Percentiles rank a stretch among this genome's conserved stretches.
These are phyloP conservation scores for Siniperca obscura DNA, from an alignment of 2,797 vertebrate genomes.

Conservation along the genomic window DNA sequence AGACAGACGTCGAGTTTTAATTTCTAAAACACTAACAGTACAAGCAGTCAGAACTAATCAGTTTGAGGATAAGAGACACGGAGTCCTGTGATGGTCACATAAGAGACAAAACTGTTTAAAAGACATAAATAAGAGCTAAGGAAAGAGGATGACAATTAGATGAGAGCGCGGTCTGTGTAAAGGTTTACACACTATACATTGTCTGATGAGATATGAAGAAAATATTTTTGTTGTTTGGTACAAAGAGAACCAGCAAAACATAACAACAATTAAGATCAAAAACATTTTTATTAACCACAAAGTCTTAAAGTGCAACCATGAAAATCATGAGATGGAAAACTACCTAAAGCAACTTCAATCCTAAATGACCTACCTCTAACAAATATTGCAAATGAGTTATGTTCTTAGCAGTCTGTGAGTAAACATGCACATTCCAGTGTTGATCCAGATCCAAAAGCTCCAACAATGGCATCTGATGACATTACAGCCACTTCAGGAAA, in stretches of 20 bases:
- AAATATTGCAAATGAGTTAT: conserved; percentile 11
- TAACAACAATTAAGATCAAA: conserved; percentile 1
- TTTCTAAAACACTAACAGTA: conserved; percentile 2
- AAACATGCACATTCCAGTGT: conserved; percentile 34
- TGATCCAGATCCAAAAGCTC: conserved; percentile 43
- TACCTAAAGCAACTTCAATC: neutral
- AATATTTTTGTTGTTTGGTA: neutral
- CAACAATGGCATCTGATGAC: conserved; percentile 76
- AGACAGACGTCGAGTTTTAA: neutral
- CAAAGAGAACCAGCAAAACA: conserved; percentile 26
- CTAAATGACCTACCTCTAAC: conserved; percentile 6
- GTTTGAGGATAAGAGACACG: neutral
- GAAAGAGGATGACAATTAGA: neutral
- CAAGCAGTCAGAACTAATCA: neutral
- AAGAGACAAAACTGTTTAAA: neutral
- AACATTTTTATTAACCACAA: conserved; percentile 2
- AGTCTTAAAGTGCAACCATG: neutral
- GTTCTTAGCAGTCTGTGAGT: conserved; percentile 5
- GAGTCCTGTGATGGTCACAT: neutral
- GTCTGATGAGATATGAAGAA: neutral
- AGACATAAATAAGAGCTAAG: neutral
- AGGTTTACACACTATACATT: neutral
- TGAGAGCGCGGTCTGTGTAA: neutral
- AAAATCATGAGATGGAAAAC: conserved; percentile 5
- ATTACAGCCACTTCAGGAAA: conserved; percentile 99